Evolutionary conservation across 2,888 invertebrate genomes (phyloP), one percentile per base, ranked within the genome.

Genomic region (Papilio protenor): DNA sequence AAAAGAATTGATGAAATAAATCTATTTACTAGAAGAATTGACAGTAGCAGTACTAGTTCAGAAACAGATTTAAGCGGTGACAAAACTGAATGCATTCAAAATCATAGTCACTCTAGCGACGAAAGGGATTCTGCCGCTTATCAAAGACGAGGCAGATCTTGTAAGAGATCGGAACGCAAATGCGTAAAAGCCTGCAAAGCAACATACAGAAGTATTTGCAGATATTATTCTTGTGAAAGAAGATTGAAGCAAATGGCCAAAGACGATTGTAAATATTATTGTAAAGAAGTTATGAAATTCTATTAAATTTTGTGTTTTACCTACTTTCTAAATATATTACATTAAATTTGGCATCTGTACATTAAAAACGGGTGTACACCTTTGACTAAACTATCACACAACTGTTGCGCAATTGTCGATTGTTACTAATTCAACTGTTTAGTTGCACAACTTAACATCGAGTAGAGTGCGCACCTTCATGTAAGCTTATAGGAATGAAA

Each of bases 111-210:
- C n/a, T 2, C 11, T 45, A 45, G 66, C 52, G 27, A 59, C 14
- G 52, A 52, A 18, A 52, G 49, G 6, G 21, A 21, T 16, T 23
- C 27, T 11, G 14, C 23, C 1, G n/a, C 11, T 14, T 64, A 73
- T 2, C 33, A 70, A 70, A 61, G 59, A 27, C n/a, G 47, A 21
- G 71, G 70, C 12, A 76, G 33, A 49, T 40, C 52, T 5, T 66
- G 73, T 23, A 61, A 52, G 16, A 40, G 33, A 55, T 8, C 66
- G 10, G 55, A 14, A n/a, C 18, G 55, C 0, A 33, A 77, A 18
- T 91, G 91, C 69, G 78, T 4, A 8, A 84, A 79, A 40, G 88
- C 90, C 0, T 91, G 91, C 69, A 75, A 75, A 4, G 79, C 77
- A 0, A 83, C 86, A 0, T 84, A 84, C 18, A 83, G 73, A 45